These are phyloP conservation scores for Indri indri DNA, from an alignment of 2,113 vertebrate species.

Conservation along the genomic window DNA sequence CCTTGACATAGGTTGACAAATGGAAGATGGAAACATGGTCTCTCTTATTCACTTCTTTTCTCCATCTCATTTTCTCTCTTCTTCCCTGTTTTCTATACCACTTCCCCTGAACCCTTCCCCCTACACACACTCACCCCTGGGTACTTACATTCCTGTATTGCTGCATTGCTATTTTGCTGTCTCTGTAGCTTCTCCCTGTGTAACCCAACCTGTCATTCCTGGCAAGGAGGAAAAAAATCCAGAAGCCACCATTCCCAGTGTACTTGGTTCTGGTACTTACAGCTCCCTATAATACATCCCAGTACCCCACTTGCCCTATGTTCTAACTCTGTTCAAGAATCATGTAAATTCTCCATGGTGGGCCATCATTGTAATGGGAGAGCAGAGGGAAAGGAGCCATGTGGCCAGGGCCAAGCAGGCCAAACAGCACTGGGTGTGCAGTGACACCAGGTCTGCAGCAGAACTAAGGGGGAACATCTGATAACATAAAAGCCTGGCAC, in stretches of 20 bases:
- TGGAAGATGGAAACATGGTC: not conserved
- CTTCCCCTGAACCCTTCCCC: not conserved
- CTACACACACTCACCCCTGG: not conserved
- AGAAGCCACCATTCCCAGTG: not conserved
- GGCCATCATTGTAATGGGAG: not conserved
- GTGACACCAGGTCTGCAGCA: not conserved
- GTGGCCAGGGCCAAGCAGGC: not conserved
- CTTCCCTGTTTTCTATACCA: not conserved
- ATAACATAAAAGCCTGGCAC: not conserved
- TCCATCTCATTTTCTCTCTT: not conserved
- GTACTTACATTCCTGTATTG: not conserved
- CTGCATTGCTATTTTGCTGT: not conserved
- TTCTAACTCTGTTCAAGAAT: not conserved
- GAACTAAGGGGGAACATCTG: not conserved
- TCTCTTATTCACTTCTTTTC: not conserved
- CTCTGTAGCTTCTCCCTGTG: not conserved
- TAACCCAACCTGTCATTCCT: not conserved
- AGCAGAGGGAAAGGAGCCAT: not conserved
- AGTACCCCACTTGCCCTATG: not conserved
- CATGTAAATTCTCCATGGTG: not conserved
- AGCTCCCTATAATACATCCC: not conserved
- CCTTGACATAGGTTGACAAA: not conserved
- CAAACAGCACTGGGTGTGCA: not conserved
- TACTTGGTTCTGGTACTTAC: not conserved
- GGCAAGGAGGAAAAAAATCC: not conserved